These are phyloP conservation scores for Myiopsitta monachus DNA, from an alignment of 2,113 vertebrate genomes.

Conservation along the genomic window DNA sequence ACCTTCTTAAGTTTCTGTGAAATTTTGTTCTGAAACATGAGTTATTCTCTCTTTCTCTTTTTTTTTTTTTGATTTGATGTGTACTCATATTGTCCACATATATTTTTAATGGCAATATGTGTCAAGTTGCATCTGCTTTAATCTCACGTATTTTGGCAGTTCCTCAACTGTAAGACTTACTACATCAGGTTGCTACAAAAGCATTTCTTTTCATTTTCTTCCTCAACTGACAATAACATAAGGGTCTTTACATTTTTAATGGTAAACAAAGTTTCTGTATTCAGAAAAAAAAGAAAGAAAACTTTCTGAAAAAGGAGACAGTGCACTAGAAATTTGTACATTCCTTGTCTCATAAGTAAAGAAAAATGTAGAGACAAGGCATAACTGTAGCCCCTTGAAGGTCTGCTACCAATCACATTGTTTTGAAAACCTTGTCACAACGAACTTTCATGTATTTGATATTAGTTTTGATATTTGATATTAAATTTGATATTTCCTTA, in stretches of 20 bases:
- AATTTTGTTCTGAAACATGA: neutral
- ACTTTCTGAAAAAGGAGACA: neutral
- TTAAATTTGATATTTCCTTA: neutral
- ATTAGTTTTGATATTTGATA: too few species aligned
- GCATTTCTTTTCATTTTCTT: neutral
- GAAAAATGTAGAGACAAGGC: neutral
- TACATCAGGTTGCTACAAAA: neutral
- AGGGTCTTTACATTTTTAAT: constrained; percentile 46
- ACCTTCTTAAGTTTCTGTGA: neutral
- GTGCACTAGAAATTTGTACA: neutral
- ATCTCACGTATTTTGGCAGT: neutral
- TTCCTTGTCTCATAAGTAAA: neutral
- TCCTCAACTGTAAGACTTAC: neutral
- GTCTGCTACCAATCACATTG: neutral
- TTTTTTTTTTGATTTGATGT: rapidly evolving
- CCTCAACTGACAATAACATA: neutral
- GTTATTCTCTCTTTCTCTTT: neutral
- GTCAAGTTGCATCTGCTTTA: neutral
- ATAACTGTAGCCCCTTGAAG: neutral
- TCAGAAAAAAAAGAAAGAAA: neutral
- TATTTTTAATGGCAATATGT: constrained; percentile 30
- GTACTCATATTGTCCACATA: neutral
- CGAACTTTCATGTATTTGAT: neutral
- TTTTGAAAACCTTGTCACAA: constrained; percentile 21
- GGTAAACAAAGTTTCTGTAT: neutral